These are phyloP conservation scores for Ctenosaura bakeri DNA, from an alignment of 2,797 vertebrate species.

Conservation along the genomic window DNA sequence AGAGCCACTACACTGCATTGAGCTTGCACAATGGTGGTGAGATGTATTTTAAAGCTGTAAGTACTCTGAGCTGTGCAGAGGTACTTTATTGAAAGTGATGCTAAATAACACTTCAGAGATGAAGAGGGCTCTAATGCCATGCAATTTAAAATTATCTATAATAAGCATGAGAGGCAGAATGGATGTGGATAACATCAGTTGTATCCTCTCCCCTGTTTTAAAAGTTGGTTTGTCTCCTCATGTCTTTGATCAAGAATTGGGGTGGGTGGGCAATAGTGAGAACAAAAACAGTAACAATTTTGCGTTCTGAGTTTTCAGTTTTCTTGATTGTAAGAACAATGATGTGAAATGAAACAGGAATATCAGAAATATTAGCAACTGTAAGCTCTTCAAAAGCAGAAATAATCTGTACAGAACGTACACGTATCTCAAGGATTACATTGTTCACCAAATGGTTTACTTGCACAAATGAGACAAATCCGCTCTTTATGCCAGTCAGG, in stretches of 20 bases:
- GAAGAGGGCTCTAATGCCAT: neutral
- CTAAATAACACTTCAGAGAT: neutral
- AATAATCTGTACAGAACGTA: neutral
- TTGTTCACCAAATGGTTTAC: neutral
- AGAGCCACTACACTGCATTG: neutral
- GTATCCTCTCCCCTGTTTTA: neutral
- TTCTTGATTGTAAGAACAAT: fast-evolving
- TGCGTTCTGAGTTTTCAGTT: neutral
- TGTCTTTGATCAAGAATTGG: neutral
- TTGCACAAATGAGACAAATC: neutral
- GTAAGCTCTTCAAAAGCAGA: neutral
- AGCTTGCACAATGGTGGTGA: neutral
- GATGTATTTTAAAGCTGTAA: neutral
- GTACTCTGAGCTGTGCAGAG: neutral
- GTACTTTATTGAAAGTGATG: neutral
- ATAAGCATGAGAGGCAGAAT: too few species aligned
- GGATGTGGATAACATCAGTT: neutral
- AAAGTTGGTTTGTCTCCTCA: neutral
- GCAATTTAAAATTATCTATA: neutral
- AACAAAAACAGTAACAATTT: neutral
- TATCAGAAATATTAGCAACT: neutral
- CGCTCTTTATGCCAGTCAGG: neutral
- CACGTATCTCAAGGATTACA: neutral
- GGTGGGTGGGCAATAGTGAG: neutral
- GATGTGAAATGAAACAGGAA: neutral